Percentiles rank a stretch among this genome's conserved stretches.
Conservation (phyloP, 2,888 invertebrate genomes). For the Coenonympha arcania region DNA sequence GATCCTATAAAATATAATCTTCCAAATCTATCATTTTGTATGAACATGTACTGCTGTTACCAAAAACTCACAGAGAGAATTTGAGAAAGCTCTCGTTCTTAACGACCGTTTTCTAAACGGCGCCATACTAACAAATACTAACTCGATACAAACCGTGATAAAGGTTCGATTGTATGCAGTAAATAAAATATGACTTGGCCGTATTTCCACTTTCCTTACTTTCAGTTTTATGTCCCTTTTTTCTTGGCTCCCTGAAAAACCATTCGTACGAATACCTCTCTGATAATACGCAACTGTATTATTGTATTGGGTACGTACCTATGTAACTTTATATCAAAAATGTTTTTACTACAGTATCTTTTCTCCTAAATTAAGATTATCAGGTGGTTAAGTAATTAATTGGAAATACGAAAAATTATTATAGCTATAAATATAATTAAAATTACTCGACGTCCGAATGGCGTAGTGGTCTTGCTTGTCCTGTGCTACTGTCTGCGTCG, state of each 20-base stretch:
- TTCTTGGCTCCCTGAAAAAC: constrained; percentile 63
- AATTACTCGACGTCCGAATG: too few relatives aligned
- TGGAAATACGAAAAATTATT: background rate
- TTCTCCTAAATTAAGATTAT: constrained; percentile 48
- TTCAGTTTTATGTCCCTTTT: constrained; percentile 65
- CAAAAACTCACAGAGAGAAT: constrained; percentile 8
- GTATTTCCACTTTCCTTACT: constrained; percentile 72
- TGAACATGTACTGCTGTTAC: background rate
- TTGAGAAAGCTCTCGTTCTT: constrained; percentile 12
- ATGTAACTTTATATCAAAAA: constrained; percentile 68
- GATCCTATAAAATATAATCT: too few relatives aligned
- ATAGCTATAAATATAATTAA: too few relatives aligned
- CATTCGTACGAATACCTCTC: constrained; percentile 71
- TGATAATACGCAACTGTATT: constrained; percentile 71
- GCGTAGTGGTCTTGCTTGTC: too few relatives aligned
- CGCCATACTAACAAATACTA: constrained; percentile 56
- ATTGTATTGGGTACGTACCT: constrained; percentile 68
- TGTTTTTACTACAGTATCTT: constrained; percentile 61
- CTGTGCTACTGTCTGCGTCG: too few relatives aligned
- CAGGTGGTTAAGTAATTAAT: background rate
- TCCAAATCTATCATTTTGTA: too few relatives aligned
- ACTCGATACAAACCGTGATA: constrained; percentile 69
- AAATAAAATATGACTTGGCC: constrained; percentile 74
- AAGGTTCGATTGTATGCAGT: constrained; percentile 73
- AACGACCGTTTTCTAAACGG: constrained; percentile 44